phyloP scores from a whole-genome alignment of 2,888 invertebrate genomes.

The Heliconius hortense region DNA sequence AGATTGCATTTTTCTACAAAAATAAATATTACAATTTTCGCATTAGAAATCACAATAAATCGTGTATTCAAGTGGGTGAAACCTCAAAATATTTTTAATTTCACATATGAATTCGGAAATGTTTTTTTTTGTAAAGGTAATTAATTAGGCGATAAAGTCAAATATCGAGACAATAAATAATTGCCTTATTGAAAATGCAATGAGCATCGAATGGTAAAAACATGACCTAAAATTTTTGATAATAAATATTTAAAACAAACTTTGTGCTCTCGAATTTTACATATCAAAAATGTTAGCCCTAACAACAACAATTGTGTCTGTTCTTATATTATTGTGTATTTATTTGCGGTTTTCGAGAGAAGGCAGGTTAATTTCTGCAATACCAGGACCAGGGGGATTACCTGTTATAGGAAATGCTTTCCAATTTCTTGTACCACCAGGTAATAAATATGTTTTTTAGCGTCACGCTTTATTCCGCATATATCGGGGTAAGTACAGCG shows the following conservation, averaged over 20 bases:
- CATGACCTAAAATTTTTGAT: neutral
- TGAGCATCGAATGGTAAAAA: neutral
- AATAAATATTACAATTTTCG: too few relatives aligned
- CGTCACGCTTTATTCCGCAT: too few relatives aligned
- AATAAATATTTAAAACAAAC: neutral
- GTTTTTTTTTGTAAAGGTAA: neutral
- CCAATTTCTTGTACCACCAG: slow-evolving; percentile 47
- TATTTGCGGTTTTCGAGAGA: slow-evolving; percentile 30
- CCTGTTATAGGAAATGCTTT: slow-evolving; percentile 54
- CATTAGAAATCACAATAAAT: too few relatives aligned
- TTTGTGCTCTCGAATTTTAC: neutral
- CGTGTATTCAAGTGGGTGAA: too few relatives aligned
- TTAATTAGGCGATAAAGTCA: neutral
- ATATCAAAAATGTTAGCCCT: neutral
- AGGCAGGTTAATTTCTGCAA: slow-evolving; percentile 49
- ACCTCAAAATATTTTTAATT: neutral
- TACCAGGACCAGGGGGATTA: slow-evolving; percentile 57
- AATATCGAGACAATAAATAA: neutral
- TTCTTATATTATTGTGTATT: slow-evolving; percentile 17
- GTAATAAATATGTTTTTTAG: slow-evolving; percentile 35
- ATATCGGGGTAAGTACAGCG: too few relatives aligned
- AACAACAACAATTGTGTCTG: neutral
- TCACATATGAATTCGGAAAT: neutral
- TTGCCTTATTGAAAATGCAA: neutral
- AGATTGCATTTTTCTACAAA: too few relatives aligned